Evolutionary conservation across 2,888 invertebrate genomes (phyloP).

Genomic region (Griposia aprilina): DNA sequence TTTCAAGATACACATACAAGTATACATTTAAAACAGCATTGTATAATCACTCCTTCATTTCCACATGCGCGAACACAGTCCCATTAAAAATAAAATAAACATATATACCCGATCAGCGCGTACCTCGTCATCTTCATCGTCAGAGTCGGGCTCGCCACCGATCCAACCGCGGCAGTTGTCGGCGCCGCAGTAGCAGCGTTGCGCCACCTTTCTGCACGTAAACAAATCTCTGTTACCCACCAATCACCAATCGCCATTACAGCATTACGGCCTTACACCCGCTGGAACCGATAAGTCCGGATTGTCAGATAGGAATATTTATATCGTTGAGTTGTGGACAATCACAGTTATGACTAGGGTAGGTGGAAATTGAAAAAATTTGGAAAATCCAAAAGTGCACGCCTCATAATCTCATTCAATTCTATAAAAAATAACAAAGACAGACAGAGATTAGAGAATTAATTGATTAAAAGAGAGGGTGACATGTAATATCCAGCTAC

Average conservation of each 20-base stretch:
- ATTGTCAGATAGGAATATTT: constrained; percentile 32
- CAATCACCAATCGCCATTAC: constrained; percentile 45
- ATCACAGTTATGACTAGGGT: constrained; percentile 2
- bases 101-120: constrained; percentile 52
- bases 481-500: too few relatives aligned
- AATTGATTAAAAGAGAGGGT: too few relatives aligned
- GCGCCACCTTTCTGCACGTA: constrained; percentile 96
- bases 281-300: constrained; percentile 50
- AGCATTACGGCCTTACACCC: constrained; percentile 39
- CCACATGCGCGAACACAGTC: constrained; percentile 44
- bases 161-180: constrained; percentile 98
- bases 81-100: constrained; percentile 35
- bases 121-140: constrained; percentile 88
- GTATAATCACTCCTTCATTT: constrained; percentile 13
- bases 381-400: too few relatives aligned
- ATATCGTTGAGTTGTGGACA: neutral
- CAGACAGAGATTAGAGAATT: too few relatives aligned
- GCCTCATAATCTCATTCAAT: too few relatives aligned
- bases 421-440: too few relatives aligned
- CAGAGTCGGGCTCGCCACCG: constrained; percentile 95
- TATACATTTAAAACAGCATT: constrained; percentile 36
- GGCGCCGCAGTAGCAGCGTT: constrained; percentile 98
- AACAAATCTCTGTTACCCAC: constrained; percentile 66
- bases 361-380: neutral
- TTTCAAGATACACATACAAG: constrained; percentile 37